Percentiles rank a stretch among this genome's conserved stretches.
Evolutionary conservation across 2,888 invertebrate species (phyloP).

Genomic region (Neria commutata): DNA sequence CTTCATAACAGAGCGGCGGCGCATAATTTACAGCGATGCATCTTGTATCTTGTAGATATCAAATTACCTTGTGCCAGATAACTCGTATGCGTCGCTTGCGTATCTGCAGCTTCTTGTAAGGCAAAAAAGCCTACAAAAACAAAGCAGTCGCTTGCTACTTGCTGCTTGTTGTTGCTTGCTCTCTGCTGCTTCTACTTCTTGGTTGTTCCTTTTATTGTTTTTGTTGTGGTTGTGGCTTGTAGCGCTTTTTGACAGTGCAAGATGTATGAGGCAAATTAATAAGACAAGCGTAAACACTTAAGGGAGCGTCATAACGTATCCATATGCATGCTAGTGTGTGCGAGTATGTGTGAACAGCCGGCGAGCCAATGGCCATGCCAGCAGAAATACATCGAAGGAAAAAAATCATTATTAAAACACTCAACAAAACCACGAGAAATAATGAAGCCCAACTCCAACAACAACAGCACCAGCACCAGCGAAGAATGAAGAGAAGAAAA

Average conservation of each 20-base stretch:
- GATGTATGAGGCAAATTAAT: conserved; percentile 54
- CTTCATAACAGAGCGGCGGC: neutral
- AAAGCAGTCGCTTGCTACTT: no score
- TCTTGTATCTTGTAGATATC: conserved; percentile 16
- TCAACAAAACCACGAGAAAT: neutral
- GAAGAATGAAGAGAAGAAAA: neutral
- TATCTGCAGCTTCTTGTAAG: no score
- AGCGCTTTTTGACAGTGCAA: conserved; percentile 40
- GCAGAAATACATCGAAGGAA: no score
- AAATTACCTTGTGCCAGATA: conserved; percentile 20
- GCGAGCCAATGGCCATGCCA: no score
- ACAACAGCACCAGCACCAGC: conserved; percentile 8
- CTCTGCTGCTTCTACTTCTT: no score
- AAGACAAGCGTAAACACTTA: conserved; percentile 56
- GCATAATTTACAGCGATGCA: conserved; percentile 21
- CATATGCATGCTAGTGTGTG: neutral
- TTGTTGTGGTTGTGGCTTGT: neutral
- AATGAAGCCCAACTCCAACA: neutral
- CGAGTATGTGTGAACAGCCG: conserved; percentile 14
- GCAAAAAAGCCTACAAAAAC: no score
- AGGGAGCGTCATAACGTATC: conserved; percentile 6
- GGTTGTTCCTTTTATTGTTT: conserved; percentile 3
- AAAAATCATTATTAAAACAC: no score
- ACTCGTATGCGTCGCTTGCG: neutral
- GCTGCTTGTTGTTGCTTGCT: no score